Conservation (phyloP, 1,140 invertebrate genomes). For the Drosophila aff. region DNA sequence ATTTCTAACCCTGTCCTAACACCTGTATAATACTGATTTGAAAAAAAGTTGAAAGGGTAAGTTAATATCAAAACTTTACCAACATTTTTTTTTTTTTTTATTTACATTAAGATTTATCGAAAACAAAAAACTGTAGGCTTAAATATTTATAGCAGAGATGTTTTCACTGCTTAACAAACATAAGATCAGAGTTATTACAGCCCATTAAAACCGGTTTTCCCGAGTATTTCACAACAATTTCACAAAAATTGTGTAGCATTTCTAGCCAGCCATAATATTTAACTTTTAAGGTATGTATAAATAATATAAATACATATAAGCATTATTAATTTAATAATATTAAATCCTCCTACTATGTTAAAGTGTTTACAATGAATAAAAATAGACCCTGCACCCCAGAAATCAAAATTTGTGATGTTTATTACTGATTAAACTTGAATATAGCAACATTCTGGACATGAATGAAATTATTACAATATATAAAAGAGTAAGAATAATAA, state of each 20-base stretch:
- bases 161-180: not conserved
- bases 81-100: too few relatives aligned
- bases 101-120: not conserved
- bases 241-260: not conserved
- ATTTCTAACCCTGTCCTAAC: not conserved
- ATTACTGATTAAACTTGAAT: not conserved
- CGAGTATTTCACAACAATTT: conserved; percentile 4
- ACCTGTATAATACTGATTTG: too few relatives aligned
- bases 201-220: conserved; percentile 2
- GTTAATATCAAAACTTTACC: not conserved
- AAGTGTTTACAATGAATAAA: not conserved
- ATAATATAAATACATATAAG: not conserved
- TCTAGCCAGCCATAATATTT: not conserved
- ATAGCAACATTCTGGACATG: not conserved
- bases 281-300: too few relatives aligned
- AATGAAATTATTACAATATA: not conserved
- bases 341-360: too few relatives aligned
- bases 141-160: not conserved
- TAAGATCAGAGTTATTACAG: not conserved
- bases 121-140: not conserved
- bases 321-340: not conserved
- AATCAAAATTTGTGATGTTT: too few relatives aligned
- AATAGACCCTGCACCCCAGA: too few relatives aligned
- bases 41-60: not conserved
- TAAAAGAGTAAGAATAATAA: not conserved